Base-by-base conservation (phyloP, 2,113 vertebrate species). In the Pedionomus torquatus region DNA sequence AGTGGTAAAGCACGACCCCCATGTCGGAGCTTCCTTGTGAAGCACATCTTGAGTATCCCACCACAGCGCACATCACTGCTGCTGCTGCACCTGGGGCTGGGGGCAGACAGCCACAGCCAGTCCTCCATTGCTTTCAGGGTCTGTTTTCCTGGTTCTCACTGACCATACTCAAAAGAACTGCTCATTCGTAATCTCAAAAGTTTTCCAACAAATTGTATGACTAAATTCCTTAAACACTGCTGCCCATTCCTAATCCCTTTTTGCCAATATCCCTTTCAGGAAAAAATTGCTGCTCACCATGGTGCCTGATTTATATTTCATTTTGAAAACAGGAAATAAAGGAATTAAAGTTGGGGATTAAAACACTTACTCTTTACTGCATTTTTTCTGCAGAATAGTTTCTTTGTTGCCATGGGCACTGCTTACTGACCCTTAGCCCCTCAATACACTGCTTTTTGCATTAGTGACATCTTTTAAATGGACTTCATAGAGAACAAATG, bases 331-430 rank as follows among this genome's bases (percentile, higher is more conserved):
- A 98, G 98, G 98, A 98, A 98, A 95, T 95, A 97, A 98, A 97
- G 78, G 95, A 98, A 98, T 98, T 98, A 98, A 98, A 97, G 94
- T 66, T 97, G 93, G 94, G 95, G 98, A 98, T 98, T 98, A 98
- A 98, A 98, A 98, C 97, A 97, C 96, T 98, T 98, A 97, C 97
- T 98, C 94, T 97, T 97, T 93, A 95, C 89, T 83, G 77, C 90
- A 97, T 97, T 98, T 98, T 97, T 96, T 92, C 93, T 97, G 84
- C 81, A 84, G 77, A 98, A 98, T 97, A 95, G 98, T 97, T 98
- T 98, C 92, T 96, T 96, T 93, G 98, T 98, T 98, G 95, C 97
- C 95, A 98, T 98, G 91, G 97, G 68, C 97, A 97, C 97, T 94
- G 97, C 86, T 98, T 91, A 97, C 74, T 98, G 97, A 98, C 97